Conservation (phyloP, 2,888 invertebrate genomes). For the Scaptomyza tumidula region DNA sequence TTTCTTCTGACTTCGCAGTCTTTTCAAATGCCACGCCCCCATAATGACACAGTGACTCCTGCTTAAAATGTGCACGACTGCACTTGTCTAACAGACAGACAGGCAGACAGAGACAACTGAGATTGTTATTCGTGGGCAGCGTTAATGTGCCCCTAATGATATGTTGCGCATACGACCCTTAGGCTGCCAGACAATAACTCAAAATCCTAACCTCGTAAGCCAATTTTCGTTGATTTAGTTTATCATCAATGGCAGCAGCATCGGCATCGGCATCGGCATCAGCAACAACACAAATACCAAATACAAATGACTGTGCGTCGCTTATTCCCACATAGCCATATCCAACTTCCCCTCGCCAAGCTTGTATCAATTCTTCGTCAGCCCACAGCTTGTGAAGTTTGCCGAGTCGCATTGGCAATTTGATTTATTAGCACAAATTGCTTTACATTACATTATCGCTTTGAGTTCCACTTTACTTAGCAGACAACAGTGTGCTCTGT, state of each 20-base stretch:
- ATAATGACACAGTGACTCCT: slow-evolving; percentile 1
- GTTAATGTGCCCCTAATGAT: slow-evolving; percentile 48
- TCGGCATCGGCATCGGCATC: slow-evolving; percentile 26
- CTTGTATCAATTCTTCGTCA: slow-evolving; percentile 37
- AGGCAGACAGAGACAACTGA: slow-evolving; percentile 5
- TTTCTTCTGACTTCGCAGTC: not conserved
- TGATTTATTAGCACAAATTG: slow-evolving; percentile 78
- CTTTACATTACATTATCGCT: slow-evolving; percentile 75
- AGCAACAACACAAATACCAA: slow-evolving; percentile 66
- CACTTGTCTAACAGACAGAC: slow-evolving; percentile 8
- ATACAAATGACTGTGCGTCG: slow-evolving; percentile 66
- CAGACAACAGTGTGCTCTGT: slow-evolving; percentile 8
- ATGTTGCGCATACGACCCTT: slow-evolving; percentile 62
- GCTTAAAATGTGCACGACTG: slow-evolving; percentile 1
- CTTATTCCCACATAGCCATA: slow-evolving; percentile 60
- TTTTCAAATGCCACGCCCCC: not conserved
- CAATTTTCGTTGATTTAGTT: slow-evolving; percentile 77
- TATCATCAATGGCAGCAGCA: slow-evolving; percentile 62
- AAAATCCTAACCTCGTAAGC: slow-evolving; percentile 69
- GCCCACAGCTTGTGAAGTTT: slow-evolving; percentile 28
- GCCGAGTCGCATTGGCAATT: slow-evolving; percentile 56
- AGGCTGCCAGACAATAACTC: slow-evolving; percentile 61
- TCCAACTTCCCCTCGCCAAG: slow-evolving; percentile 25
- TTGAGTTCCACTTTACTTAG: slow-evolving; percentile 53
- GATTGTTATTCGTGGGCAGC: not conserved